phyloP scores from a whole-genome alignment of 2,888 invertebrate species.

The Ophion costatus region DNA sequence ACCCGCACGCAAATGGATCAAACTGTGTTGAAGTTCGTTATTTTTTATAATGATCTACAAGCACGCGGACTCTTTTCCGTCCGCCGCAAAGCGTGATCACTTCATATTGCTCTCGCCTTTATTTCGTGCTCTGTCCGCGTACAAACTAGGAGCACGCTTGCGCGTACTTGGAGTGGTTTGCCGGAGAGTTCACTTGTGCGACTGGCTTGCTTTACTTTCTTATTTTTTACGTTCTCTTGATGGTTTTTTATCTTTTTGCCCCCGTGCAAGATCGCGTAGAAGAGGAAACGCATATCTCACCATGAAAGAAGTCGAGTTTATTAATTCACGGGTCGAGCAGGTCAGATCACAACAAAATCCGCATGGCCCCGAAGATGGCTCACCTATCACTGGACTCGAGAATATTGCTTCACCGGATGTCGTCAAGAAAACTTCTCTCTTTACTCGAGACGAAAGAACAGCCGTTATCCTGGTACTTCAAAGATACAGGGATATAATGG shows the following conservation, averaged over 20 bases:
- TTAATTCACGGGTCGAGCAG: constrained; percentile 54
- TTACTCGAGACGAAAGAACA: constrained; percentile 67
- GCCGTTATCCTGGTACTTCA: constrained; percentile 73
- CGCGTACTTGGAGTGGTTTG: constrained; percentile 4
- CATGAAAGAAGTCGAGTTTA: constrained; percentile 56
- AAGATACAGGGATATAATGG: constrained; percentile 76
- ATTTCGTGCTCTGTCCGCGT: neutral
- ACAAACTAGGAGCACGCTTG: constrained; percentile 16
- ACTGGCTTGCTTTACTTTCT: constrained; percentile 18
- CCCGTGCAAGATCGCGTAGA: constrained; percentile 32
- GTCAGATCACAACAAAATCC: constrained; percentile 21
- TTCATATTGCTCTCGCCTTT: constrained; percentile 18
- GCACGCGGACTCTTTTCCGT: constrained; percentile 40
- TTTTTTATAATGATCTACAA: constrained; percentile 46
- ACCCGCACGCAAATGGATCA: constrained; percentile 68
- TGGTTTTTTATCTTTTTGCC: neutral
- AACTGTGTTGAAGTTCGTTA: constrained; percentile 65
- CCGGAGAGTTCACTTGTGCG: too few relatives aligned
- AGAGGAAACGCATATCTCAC: neutral
- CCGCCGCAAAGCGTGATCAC: constrained; percentile 47
- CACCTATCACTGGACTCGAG: constrained; percentile 4
- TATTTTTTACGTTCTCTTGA: neutral
- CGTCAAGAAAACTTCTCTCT: constrained; percentile 52
- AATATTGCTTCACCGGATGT: constrained; percentile 24
- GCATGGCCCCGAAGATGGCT: constrained; percentile 33